These are phyloP conservation scores for Brachyhypopomus gauderio DNA, from an alignment of 2,113 vertebrate genomes.

Conservation along the genomic window DNA sequence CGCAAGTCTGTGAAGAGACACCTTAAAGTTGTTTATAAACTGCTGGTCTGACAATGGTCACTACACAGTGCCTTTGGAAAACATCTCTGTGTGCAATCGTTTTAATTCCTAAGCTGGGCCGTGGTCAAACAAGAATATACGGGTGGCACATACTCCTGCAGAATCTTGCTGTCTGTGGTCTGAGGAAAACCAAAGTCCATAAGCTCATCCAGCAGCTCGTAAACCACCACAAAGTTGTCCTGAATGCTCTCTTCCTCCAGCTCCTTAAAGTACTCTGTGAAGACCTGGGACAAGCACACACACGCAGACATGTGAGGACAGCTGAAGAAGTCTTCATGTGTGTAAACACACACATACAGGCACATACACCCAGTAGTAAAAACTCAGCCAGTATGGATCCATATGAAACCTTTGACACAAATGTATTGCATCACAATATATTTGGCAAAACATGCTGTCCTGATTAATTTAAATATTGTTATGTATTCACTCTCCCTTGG, in stretches of 20 bases:
- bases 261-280: constrained; percentile 94
- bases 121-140: not conserved
- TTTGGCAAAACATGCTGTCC: no score
- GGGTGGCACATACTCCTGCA: constrained; percentile 86
- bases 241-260: constrained; percentile 94
- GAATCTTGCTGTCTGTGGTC: constrained; percentile 94
- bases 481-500: no score
- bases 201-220: constrained; percentile 91
- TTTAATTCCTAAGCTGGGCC: not conserved
- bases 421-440: no score
- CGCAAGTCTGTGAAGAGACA: not conserved
- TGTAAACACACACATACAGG: no score
- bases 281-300: constrained; percentile 75
- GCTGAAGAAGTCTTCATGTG: no score
- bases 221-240: constrained; percentile 93
- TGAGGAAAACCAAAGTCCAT: constrained; percentile 98
- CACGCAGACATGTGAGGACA: no score
- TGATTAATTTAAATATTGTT: no score
- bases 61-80: not conserved
- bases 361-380: no score
- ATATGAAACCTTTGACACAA: no score
- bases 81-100: not conserved
- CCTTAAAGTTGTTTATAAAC: no score
- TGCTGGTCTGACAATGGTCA: no score
- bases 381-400: no score